Percentiles rank a stretch among this genome's conserved stretches.
Conservation (phyloP, 2,113 vertebrate genomes). For the Aegithalos caudatus region DNA sequence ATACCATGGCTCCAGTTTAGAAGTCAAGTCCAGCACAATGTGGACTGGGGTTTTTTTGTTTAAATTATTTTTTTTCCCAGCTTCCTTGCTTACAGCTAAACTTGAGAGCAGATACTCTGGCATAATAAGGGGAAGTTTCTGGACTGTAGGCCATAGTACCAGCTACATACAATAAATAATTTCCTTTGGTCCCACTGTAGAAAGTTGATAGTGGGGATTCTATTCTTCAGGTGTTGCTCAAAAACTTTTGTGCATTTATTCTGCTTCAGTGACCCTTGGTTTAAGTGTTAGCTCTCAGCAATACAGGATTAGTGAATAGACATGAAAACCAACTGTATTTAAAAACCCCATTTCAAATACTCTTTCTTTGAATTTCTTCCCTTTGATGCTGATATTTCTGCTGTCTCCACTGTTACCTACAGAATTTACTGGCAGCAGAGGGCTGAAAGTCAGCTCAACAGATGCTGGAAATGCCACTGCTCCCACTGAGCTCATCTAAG, state of each 20-base stretch:
- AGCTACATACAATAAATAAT: not conserved
- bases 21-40: not conserved
- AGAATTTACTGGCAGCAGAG: not conserved
- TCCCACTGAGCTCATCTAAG: not conserved
- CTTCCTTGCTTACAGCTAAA: not conserved
- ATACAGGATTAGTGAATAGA: not conserved
- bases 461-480: not conserved
- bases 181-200: not conserved
- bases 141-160: not conserved
- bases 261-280: not conserved
- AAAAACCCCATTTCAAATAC: not conserved
- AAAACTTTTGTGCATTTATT: not conserved
- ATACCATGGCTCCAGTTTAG: accelerated
- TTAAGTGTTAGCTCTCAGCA: not conserved
- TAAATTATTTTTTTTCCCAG: not conserved
- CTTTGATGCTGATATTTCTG: not conserved
- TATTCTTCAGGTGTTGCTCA: not conserved
- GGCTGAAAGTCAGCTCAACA: not conserved
- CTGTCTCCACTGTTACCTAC: not conserved
- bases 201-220: not conserved
- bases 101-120: not conserved
- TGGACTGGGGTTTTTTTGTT: not conserved
- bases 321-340: not conserved
- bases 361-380: not conserved
- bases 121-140: not conserved